A percentile compares a stretch with the other conserved stretches of the same genome.
These are phyloP conservation scores for Penaeus japonicus DNA, from an alignment of 1,140 invertebrate genomes.

Conservation along the genomic window DNA sequence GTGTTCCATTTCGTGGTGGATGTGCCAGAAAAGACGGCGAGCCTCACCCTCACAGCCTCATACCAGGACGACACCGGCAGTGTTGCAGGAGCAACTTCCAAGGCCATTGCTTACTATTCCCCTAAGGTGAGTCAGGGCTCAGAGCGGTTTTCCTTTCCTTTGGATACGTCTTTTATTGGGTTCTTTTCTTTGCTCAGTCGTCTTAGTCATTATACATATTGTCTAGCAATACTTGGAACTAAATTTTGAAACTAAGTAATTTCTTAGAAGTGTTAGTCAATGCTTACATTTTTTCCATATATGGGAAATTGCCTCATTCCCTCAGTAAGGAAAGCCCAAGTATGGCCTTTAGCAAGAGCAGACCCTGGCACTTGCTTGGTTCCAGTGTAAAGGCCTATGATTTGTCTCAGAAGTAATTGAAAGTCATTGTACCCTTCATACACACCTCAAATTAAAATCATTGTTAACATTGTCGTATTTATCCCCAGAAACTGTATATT, in stretches of 20 bases:
- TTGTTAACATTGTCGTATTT: constrained; percentile 14
- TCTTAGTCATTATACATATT: background rate
- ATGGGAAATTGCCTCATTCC: too few species aligned
- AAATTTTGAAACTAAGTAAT: too few species aligned
- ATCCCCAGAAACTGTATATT: constrained; percentile 61
- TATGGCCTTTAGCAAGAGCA: too few species aligned
- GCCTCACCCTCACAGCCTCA: constrained; percentile 62
- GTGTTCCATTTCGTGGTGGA: constrained; percentile 62
- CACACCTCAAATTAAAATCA: background rate
- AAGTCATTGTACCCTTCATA: too few species aligned
- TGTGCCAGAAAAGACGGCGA: constrained; percentile 61
- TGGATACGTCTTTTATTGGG: constrained; percentile 63
- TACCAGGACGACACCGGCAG: constrained; percentile 62
- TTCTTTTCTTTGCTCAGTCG: background rate
- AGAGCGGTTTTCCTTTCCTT: too few species aligned
- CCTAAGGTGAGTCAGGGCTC: constrained; percentile 22
- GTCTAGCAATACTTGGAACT: too few species aligned
- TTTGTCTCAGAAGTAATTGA: too few species aligned
- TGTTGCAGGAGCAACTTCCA: constrained; percentile 60
- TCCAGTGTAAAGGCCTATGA: too few species aligned
- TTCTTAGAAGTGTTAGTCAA: too few species aligned
- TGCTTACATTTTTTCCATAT: too few species aligned
- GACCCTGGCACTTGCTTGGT: too few species aligned
- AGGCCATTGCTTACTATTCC: constrained; percentile 60
- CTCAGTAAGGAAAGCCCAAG: too few species aligned